Percentiles rank a stretch among this genome's conserved stretches.
phyloP scores from a whole-genome alignment of 1,140 invertebrate species.

The Zaprionus davidi region DNA sequence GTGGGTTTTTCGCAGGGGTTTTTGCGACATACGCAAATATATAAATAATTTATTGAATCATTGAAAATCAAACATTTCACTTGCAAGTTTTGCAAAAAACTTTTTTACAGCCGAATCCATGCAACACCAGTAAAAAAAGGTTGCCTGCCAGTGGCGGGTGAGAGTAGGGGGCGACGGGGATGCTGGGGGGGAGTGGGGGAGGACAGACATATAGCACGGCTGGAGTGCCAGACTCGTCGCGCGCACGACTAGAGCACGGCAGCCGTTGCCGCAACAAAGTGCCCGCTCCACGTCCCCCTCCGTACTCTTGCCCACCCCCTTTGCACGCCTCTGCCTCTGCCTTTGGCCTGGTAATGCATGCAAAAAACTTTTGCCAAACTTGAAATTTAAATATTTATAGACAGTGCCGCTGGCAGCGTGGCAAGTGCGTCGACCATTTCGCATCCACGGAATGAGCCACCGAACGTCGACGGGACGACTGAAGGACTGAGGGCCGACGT shows the following conservation, averaged over 20 bases:
- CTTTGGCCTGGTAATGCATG: constrained; percentile 68
- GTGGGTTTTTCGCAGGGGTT: neutral
- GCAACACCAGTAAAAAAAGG: constrained; percentile 11
- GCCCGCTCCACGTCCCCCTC: neutral
- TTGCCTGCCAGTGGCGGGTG: neutral
- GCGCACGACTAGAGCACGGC: constrained; percentile 22
- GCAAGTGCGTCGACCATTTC: constrained; percentile 42
- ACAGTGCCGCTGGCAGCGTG: constrained; percentile 63
- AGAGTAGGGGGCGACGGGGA: too few relatives aligned
- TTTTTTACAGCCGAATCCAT: constrained; percentile 14
- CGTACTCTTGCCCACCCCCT: neutral
- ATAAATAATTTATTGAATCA: constrained; percentile 83
- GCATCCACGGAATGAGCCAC: constrained; percentile 20
- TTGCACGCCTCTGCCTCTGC: neutral
- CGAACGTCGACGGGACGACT: neutral
- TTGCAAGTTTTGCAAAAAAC: constrained; percentile 72
- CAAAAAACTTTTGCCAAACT: constrained; percentile 82
- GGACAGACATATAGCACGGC: neutral
- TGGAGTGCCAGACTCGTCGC: constrained; percentile 21
- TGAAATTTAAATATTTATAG: constrained; percentile 83
- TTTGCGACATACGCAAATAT: constrained; percentile 71
- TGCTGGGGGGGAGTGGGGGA: too few relatives aligned
- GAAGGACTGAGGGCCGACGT: constrained; percentile 6
- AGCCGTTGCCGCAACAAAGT: constrained; percentile 50
- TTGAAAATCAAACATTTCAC: constrained; percentile 83